These are phyloP conservation scores for Chiloscyllium punctatum DNA, from an alignment of 2,797 vertebrate genomes.

Conservation along the genomic window DNA sequence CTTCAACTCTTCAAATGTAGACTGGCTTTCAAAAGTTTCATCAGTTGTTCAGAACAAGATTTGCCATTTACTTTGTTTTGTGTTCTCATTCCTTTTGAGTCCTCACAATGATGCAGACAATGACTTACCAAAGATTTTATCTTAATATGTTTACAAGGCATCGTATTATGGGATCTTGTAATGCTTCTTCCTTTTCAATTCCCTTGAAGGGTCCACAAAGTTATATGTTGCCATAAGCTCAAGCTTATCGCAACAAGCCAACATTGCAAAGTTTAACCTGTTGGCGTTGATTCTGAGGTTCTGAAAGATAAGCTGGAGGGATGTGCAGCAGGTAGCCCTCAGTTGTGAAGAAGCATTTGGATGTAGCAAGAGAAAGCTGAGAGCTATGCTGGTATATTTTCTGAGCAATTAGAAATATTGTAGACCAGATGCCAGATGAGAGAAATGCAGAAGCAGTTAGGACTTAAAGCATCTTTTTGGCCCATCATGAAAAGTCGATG, in stretches of 20 bases:
- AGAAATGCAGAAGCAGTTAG: neutral
- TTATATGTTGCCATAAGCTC: neutral
- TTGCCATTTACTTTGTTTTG: neutral
- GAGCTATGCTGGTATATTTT: neutral
- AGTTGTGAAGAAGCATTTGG: neutral
- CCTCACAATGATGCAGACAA: neutral
- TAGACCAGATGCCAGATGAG: neutral
- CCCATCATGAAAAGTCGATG: neutral
- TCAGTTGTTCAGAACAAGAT: neutral
- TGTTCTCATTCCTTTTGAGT: neutral
- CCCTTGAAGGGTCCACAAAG: neutral
- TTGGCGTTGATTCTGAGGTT: neutral
- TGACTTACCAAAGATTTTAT: neutral
- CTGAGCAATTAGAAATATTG: neutral
- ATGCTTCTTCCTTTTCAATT: no score
- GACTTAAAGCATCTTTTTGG: neutral
- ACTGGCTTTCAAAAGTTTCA: neutral
- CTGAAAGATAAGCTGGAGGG: neutral
- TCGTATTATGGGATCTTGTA: no score
- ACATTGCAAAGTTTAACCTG: neutral
- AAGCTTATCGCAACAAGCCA: neutral
- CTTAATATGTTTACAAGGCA: neutral
- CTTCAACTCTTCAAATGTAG: neutral
- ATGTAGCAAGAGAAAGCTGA: neutral
- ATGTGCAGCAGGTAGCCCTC: no score